Base-by-base conservation (phyloP, 2,113 vertebrate species). In the Zonotrichia leucophrys region DNA sequence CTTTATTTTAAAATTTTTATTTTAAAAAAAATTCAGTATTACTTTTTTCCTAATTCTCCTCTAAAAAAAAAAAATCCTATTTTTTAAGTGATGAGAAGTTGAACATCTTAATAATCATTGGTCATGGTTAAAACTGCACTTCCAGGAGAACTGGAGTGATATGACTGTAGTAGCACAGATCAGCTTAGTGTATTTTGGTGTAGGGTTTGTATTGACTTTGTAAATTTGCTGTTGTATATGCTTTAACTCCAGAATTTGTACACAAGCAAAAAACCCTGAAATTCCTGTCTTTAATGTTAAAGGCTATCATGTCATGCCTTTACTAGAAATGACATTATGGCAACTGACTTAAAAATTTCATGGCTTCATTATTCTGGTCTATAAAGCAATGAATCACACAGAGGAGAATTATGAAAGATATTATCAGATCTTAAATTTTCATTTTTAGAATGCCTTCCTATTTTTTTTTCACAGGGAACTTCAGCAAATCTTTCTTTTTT, bases 181-280 rank as follows among this genome's bases (percentile, higher is more conserved):
- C 17, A 53, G 1, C 3, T 6, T 55, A n/a, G 6, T 31, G 9
- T 14, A 21, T 47, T 79, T 23, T 50, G 28, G 3, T 41, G 62
- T 46, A 41, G n/a, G 5, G 10, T 66, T 79, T 70, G 8, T 14
- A 53, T 41, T n/a, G 30, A 55, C 10, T 86, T 58, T 27, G 13
- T 42, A 42, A 53, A 39, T 55, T 47, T 64, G 1, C 2, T 63
- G 3, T 31, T 88, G 15, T 30, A 68, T 64, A 33, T 56, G 23
- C 5, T 62, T 55, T 80, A 8, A 69, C 8, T 74, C 2, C 31
- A 60, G 41, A 64, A 77, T 64, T 79, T 59, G 1, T 25, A 33
- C 0, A 0, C 1, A 7, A 39, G 22, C 3, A 52, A 35, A 75
- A 62, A 25, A 4, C 0, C 0, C 6, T 9, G 19, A 41, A 41